These are phyloP conservation scores for Archivesica marissinica DNA, from an alignment of 1,140 invertebrate species.

Conservation along the genomic window DNA sequence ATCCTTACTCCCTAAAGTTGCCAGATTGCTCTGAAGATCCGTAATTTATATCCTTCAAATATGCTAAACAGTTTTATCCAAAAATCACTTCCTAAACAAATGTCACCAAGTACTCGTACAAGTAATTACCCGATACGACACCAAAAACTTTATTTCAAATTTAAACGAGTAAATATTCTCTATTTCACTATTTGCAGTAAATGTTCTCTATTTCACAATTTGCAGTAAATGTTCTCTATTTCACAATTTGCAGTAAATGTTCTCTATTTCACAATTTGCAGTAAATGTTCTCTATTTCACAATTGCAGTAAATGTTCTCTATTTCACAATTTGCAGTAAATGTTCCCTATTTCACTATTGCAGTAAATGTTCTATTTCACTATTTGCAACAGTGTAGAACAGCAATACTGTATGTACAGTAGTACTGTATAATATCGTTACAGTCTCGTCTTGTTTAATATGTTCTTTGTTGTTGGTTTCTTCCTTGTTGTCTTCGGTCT, in stretches of 20 bases:
- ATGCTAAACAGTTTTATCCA: too few species aligned
- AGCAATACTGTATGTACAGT: neutral
- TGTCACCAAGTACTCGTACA: too few species aligned
- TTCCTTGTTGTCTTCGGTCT: constrained; percentile 19
- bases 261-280: neutral
- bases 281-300: neutral
- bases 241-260: neutral
- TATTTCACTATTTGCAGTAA: too few species aligned
- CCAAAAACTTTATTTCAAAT: too few species aligned
- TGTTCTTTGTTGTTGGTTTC: constrained; percentile 22
- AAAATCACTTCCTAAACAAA: too few species aligned
- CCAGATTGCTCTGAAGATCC: too few species aligned
- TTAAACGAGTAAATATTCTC: too few species aligned
- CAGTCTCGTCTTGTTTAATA: neutral
- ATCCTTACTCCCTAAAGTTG: too few species aligned
- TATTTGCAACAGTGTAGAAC: neutral
- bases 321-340: neutral
- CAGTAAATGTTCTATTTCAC: neutral
- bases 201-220: too few species aligned
- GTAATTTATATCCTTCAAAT: too few species aligned
- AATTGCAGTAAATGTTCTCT: neutral
- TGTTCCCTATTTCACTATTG: neutral
- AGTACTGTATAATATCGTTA: too few species aligned
- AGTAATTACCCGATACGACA: too few species aligned
- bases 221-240: neutral